These are phyloP conservation scores for Aegypius monachus DNA, from an alignment of 2,113 vertebrate species.

Conservation along the genomic window DNA sequence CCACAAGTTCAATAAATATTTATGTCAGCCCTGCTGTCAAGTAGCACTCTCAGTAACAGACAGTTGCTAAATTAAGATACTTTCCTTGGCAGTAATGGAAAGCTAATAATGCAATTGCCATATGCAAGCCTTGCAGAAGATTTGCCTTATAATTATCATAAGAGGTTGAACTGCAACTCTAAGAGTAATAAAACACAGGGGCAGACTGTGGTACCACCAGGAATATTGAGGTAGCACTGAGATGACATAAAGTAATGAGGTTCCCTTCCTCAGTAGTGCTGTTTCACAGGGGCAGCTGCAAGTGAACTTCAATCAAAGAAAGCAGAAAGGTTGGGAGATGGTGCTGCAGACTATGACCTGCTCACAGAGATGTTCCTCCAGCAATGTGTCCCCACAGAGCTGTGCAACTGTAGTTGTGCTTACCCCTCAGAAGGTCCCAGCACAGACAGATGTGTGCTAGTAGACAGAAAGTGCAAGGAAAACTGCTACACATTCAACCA, in stretches of 20 bases:
- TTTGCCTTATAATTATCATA: not conserved
- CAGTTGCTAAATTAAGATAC: conserved; percentile 41
- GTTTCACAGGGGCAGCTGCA: not conserved
- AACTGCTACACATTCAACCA: not conserved
- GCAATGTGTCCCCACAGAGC: not conserved
- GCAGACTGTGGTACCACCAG: not conserved
- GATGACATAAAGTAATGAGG: not conserved
- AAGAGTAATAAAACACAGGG: not conserved
- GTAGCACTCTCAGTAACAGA: conserved; percentile 20
- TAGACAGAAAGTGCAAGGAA: not conserved
- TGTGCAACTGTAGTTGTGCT: not conserved
- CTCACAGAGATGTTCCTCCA: not conserved
- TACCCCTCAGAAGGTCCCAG: not conserved
- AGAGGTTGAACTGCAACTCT: not conserved
- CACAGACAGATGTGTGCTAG: not conserved
- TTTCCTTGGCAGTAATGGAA: conserved; percentile 32
- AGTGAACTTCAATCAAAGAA: not conserved
- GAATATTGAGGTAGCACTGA: not conserved
- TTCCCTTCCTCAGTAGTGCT: not conserved
- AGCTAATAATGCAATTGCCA: conserved; percentile 25
- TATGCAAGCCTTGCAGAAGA: not conserved
- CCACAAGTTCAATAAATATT: conserved; percentile 15
- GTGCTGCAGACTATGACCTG: not conserved
- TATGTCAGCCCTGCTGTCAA: conserved; percentile 10
- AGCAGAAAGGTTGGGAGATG: not conserved